A percentile compares a stretch with the other conserved stretches of the same genome.
Evolutionary conservation across 1,140 invertebrate species (phyloP).

Genomic region (Lordiphosa mommai): DNA sequence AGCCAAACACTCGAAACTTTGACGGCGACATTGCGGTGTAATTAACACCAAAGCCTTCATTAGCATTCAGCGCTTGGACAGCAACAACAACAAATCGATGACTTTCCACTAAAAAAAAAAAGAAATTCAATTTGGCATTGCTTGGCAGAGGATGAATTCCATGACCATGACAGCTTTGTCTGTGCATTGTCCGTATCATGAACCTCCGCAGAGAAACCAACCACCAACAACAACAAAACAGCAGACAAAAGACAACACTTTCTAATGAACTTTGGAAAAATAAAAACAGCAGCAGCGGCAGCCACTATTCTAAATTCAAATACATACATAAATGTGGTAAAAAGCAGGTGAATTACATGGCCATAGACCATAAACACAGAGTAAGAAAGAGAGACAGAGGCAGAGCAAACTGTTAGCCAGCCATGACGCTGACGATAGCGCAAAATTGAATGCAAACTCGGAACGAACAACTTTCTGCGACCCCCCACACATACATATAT

Average conservation of each 20-base stretch:
- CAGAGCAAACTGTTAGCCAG: constrained; percentile 62
- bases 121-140: constrained; percentile 21
- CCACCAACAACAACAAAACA: constrained; percentile 22
- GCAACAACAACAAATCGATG: constrained; percentile 13
- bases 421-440: constrained; percentile 56
- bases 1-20: background rate
- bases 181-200: constrained; percentile 56
- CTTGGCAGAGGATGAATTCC: constrained; percentile 10
- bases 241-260: constrained; percentile 45
- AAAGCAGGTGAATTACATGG: constrained; percentile 64
- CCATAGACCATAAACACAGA: constrained; percentile 65
- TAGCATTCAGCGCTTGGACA: constrained; percentile 19
- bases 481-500: background rate
- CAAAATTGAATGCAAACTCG: constrained; percentile 55
- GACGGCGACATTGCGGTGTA: constrained; percentile 42
- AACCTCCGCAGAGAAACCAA: constrained; percentile 12
- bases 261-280: constrained; percentile 72
- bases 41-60: constrained; percentile 58
- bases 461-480: constrained; percentile 13
- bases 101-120: constrained; percentile 20
- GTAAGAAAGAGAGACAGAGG: background rate
- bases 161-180: constrained; percentile 45
- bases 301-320: constrained; percentile 52
- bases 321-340: constrained; percentile 38
- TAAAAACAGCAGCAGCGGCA: constrained; percentile 4